Evolutionary conservation across 2,113 vertebrate species (phyloP), one percentile per base, ranked within the genome.

Genomic region (Rallus limicola): DNA sequence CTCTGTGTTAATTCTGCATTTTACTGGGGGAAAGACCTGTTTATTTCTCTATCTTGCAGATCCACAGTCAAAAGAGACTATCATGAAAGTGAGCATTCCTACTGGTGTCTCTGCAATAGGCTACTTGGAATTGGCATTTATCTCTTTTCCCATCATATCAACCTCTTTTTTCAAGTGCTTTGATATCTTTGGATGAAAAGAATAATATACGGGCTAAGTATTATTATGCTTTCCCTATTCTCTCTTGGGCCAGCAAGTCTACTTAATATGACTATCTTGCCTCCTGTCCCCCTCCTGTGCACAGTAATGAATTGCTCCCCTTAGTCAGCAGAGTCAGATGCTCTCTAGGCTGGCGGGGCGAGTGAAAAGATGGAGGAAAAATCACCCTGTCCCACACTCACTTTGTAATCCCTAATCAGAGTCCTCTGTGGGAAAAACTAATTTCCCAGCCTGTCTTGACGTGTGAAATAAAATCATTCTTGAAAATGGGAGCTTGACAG

Each of bases 381-480:
- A 97, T 96, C 81, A 72, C 80, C 83, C 82, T 75, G 85, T 0
- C 0, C 85, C 63, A 56, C 79, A 80, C 18, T 96, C 94, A 90
- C 94, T 96, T 97, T 97, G 90, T 94, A 97, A 97, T 95, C 93
- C 94, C 95, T 96, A 97, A 97, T 95, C 95, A 97, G 96, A 96
- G 93, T 85, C 74, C 85, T 97, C 89, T 48, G 88, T 91, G 95
- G 95, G 93, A 95, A 98, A 98, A 98, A 95, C 97, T 97, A 97
- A 98, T 98, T 98, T 98, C 93, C 95, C 92, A 92, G 79, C 95
- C 93, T 98, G 97, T 98, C 98, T 96, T 60, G 95, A 97, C 2
- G 13, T 96, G 95, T 97, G 96, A 96, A 97, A 97, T 98, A 96
- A 98, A 98, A 97, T 96, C 90, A 86, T 97, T 97, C 95, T 97